phyloP scores from a whole-genome alignment of 1,140 invertebrate species.

The Trissolcus basalis region DNA sequence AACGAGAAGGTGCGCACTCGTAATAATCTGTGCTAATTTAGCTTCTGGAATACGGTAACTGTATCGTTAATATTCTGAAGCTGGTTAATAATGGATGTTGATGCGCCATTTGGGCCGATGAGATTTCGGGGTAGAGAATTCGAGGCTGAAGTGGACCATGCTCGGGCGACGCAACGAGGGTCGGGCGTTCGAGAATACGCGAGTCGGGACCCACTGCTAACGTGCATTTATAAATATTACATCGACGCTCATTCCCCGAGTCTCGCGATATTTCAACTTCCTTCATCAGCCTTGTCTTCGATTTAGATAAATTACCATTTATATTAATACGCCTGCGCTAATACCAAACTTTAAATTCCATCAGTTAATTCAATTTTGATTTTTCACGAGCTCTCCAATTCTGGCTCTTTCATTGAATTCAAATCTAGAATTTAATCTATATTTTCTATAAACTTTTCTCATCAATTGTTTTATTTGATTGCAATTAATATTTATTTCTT shows the following conservation, averaged over 20 bases:
- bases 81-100: slow-evolving; percentile 76
- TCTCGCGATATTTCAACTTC: slow-evolving; percentile 59
- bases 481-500: too few species aligned
- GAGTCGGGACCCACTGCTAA: slow-evolving; percentile 56
- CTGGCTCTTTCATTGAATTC: slow-evolving; percentile 2
- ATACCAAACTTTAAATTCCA: slow-evolving; percentile 28
- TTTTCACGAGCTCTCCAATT: slow-evolving; percentile 7
- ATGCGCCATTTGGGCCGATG: slow-evolving; percentile 77
- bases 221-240: slow-evolving; percentile 72
- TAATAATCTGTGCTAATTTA: slow-evolving; percentile 77
- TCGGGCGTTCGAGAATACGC: slow-evolving; percentile 56
- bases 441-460: too few species aligned
- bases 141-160: slow-evolving; percentile 70
- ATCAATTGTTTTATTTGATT: too few species aligned
- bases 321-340: slow-evolving; percentile 45
- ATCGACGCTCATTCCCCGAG: slow-evolving; percentile 61
- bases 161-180: slow-evolving; percentile 54
- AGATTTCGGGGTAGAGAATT: slow-evolving; percentile 73
- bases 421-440: not conserved
- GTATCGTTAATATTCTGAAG: slow-evolving; percentile 76
- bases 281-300: slow-evolving; percentile 56
- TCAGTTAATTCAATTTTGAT: slow-evolving; percentile 35
- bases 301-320: slow-evolving; percentile 56
- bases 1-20: slow-evolving; percentile 68
- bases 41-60: slow-evolving; percentile 75